Evolutionary conservation across 2,797 vertebrate species (phyloP), one percentile per base, ranked within the genome.

Genomic region (Decapterus maruadsi): DNA sequence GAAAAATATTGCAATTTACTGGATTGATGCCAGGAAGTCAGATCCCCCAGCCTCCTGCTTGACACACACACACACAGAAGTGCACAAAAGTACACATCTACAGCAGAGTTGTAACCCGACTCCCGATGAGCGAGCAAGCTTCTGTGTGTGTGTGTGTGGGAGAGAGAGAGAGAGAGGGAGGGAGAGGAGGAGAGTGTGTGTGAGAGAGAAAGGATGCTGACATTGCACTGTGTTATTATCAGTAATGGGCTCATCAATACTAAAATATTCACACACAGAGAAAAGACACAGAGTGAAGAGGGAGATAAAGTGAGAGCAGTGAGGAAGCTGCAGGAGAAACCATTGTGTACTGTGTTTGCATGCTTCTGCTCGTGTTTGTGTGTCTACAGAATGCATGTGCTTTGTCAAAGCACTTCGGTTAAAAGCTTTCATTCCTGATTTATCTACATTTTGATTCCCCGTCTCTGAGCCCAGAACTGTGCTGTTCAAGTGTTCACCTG

Each of bases 191-290:
- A 59, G 53, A 61, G 72, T n/a, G n/a, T n/a, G n/a, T n/a, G n/a
- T n/a, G 51, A 56, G 22, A 59, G 53, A 61, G 72, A 75, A 69
- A 86, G 82, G 87, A 88, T 91, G 93, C 92, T 93, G 92, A 93
- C 82, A 58, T 83, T 87, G 91, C 90, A 89, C 50, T 87, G 83
- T 86, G 88, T 91, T 92, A 91, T 94, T 88, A 86, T 90, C 90
- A 87, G 89, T 94, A 94, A 93, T 94, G 92, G 87, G 67, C 90
- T 93, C 90, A 93, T 93, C 92, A 92, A 92, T 93, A 92, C 90
- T 92, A 88, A 93, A 93, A 92, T 93, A 94, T 92, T 92, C 91
- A 88, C 60, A 78, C 77, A 74, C 56, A 54, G 54, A 17, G 55
- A 40, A 63, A 40, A 66, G 67, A 62, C 14, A 61, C 14, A 61